Conservation (phyloP, 2,113 vertebrate species). For the Campylomormyrus numenius region DNA sequence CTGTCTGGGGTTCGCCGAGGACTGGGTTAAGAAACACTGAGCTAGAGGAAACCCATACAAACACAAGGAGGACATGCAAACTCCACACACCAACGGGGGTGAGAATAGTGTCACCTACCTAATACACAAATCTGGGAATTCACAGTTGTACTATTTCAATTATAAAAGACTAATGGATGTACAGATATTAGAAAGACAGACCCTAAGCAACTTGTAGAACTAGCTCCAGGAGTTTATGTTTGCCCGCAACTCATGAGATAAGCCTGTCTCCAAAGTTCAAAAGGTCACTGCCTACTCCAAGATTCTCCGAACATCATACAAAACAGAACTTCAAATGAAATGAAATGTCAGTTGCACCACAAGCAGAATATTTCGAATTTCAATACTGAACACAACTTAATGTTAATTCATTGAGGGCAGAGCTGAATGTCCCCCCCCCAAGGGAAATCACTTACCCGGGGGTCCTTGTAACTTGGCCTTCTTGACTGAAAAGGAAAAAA, state of each 20-base stretch:
- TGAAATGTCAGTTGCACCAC: neutral
- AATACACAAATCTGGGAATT: neutral
- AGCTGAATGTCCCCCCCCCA: neutral
- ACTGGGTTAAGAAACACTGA: neutral
- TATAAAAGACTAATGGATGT: neutral
- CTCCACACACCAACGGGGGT: neutral
- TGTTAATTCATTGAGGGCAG: neutral
- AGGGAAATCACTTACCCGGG: slow-evolving; percentile 45
- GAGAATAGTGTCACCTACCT: neutral
- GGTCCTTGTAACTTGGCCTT: slow-evolving; percentile 65
- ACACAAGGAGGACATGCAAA: neutral
- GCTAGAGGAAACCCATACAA: neutral
- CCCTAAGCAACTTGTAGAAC: neutral
- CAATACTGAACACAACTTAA: neutral
- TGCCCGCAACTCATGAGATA: neutral
- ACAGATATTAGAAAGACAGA: neutral
- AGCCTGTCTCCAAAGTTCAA: neutral
- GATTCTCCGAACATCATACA: neutral
- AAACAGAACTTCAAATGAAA: neutral
- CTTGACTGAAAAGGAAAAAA: slow-evolving; percentile 55
- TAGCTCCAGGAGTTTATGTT: neutral
- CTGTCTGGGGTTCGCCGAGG: too few relatives aligned
- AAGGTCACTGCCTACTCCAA: neutral
- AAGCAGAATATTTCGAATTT: neutral
- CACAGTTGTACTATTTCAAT: neutral